phyloP scores from a whole-genome alignment of 2,888 invertebrate genomes.

The Apoda limacodes region DNA sequence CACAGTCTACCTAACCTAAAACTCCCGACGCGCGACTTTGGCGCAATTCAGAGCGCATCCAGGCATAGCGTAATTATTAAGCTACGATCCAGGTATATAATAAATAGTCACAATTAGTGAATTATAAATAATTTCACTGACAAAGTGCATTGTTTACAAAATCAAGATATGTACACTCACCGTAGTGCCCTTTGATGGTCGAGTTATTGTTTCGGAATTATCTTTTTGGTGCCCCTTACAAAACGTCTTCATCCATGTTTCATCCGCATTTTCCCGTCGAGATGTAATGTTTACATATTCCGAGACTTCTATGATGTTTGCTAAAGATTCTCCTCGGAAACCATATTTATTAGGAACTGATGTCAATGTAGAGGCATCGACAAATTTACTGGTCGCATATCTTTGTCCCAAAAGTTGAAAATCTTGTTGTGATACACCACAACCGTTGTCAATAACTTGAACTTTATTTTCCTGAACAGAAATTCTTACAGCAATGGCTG shows the following conservation, averaged over 20 bases:
- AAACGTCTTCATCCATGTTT: conserved; percentile 72
- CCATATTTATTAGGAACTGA: conserved; percentile 70
- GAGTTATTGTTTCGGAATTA: conserved; percentile 32
- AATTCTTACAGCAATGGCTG: conserved; percentile 76
- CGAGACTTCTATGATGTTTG: conserved; percentile 71
- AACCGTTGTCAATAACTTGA: conserved; percentile 84
- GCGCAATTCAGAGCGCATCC: too few species aligned
- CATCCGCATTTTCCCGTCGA: conserved; percentile 39
- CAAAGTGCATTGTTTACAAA: conserved; percentile 1
- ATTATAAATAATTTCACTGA: too few species aligned
- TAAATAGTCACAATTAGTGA: background rate
- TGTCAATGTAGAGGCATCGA: conserved; percentile 59
- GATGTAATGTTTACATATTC: conserved; percentile 71
- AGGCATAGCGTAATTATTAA: too few species aligned
- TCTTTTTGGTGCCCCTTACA: conserved; percentile 49
- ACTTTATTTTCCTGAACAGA: conserved; percentile 70
- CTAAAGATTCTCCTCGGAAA: conserved; percentile 76
- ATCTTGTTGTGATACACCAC: conserved; percentile 70
- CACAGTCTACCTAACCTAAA: too few species aligned
- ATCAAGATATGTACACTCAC: conserved; percentile 31
- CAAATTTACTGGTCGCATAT: conserved; percentile 75
- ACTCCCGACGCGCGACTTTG: too few species aligned
- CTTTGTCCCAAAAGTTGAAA: conserved; percentile 70
- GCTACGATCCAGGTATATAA: background rate
- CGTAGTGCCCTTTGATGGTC: conserved; percentile 79